Evolutionary conservation across 2,797 vertebrate species (phyloP), one percentile per base, ranked within the genome.

Genomic region (Nannoperca obscura): DNA sequence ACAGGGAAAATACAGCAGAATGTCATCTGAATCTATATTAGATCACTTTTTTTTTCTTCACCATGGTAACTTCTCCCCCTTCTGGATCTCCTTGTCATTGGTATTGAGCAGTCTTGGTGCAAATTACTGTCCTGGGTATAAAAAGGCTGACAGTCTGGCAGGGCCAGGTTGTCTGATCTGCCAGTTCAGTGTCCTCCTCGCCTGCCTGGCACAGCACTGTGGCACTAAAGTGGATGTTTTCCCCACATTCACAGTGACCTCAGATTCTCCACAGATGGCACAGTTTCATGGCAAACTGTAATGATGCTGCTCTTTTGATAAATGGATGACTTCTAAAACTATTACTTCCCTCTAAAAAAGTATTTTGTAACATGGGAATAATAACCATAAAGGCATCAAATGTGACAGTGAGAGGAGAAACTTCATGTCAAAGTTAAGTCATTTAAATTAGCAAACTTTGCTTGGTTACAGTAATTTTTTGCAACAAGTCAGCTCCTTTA

Each of bases 101-200:
- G 72, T 81, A 63, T 74, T 52, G 71, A 79, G 82, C 80, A 70
- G 75, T 55, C 72, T 78, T 85, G 77, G 81, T 89, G 86, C 88
- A 93, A 94, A 93, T 94, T 85, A 93, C 90, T 91, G 83, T 89
- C 87, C 84, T 68, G 88, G 76, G 91, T 95, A 94, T 94, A 93
- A 95, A 94, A 93, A 94, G 86, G 82, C 82, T 80, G 85, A 89
- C 84, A 91, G 86, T 71, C 71, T 92, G 90, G 89, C 89, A 88
- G 92, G 89, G 82, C 87, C 93, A 91, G 90, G 89, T 93, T 92
- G 90, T 92, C 91, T 88, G 62, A 91, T 92, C 84, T 93, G 88
- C 90, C 90, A 84, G 89, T 91, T 91, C 83, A 88, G 80, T 90
- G 91, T 89, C 81, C 81, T 91, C 82, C 74, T 81, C 68, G 6